Evolutionary conservation across 2,888 invertebrate genomes (phyloP), one percentile per base, ranked within the genome.

Genomic region (Lasioglossum zephyrum): DNA sequence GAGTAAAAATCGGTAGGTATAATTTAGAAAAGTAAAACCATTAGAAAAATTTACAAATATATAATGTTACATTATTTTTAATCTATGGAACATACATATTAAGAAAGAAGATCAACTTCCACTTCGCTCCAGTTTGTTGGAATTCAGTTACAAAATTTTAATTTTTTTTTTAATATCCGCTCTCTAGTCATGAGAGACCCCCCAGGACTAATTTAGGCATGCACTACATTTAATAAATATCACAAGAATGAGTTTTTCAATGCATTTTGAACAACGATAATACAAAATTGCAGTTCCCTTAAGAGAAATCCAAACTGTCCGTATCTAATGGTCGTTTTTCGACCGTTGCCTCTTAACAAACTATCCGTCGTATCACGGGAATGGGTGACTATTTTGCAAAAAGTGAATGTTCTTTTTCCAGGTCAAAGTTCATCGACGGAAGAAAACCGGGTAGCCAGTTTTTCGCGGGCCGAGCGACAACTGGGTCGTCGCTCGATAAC

Each of bases 401-500:
- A 66, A 66, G 36, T 18, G 66, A 36, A 66, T 36, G 36, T 18
- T 66, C 66, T 18, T 66, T 66, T 66, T 66, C 66, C 66, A 66
- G 66, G 66, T 66, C 66, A 66, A 41, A 26, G 57, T 41, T 75
- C 72, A 13, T 26, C 31, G 72, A 47, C 72, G 72, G 44, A 44
- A 47, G 44, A 72, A 26, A 47, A 47, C 47, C 72, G 26, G 22
- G 22, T 1, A 26, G n/a, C 66, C n/a, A 16, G 66, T n/a, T 36
- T 31, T 36, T 49, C 49, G 66, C 39, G 49, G 26, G 44, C 11
- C 22, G 36, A 39, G 72, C 74, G 16, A 31, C 44, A 74, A 75
- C n/a, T 75, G 18, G 47, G 26, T 57, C 36, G 63, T n/a, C 57
- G 49, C n/a, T 31, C 82, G 70, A 60, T 60, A 60, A 60, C 49